Evolutionary conservation across 2,797 vertebrate species (phyloP).

Genomic region (Coendou prehensilis): DNA sequence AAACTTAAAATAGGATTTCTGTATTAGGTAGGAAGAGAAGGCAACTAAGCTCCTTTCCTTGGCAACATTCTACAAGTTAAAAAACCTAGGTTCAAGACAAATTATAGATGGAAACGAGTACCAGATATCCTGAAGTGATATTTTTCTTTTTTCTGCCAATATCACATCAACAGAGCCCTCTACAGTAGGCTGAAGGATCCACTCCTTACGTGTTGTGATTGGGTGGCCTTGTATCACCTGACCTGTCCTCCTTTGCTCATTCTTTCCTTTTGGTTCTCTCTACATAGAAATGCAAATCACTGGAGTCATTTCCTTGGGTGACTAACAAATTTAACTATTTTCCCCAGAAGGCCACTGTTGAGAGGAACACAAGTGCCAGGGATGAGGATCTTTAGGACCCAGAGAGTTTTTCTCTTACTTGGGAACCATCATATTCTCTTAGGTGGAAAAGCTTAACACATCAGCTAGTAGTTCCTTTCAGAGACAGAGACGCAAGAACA

Average conservation of each 20-base stretch:
- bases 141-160: not conserved
- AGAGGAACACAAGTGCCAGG: not conserved
- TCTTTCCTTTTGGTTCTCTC: not conserved
- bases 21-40: not conserved
- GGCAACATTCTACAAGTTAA: not conserved
- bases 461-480: not conserved
- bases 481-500: slow-evolving; percentile 6
- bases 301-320: slow-evolving; percentile 36
- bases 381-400: not conserved
- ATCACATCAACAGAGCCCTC: not conserved
- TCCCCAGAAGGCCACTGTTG: not conserved
- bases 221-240: not conserved
- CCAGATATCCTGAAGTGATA: not conserved
- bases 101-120: not conserved
- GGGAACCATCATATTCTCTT: slow-evolving; percentile 38
- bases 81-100: slow-evolving; percentile 20
- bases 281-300: not conserved
- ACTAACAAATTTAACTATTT: slow-evolving; percentile 53
- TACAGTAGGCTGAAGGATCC: not conserved
- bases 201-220: not conserved
- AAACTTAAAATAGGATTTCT: not conserved
- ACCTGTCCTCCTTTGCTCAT: not conserved
- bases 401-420: not conserved
- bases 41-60: not conserved
- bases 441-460: not conserved